Conservation (phyloP, 2,113 vertebrate species). For the Plestiodon gilberti region DNA sequence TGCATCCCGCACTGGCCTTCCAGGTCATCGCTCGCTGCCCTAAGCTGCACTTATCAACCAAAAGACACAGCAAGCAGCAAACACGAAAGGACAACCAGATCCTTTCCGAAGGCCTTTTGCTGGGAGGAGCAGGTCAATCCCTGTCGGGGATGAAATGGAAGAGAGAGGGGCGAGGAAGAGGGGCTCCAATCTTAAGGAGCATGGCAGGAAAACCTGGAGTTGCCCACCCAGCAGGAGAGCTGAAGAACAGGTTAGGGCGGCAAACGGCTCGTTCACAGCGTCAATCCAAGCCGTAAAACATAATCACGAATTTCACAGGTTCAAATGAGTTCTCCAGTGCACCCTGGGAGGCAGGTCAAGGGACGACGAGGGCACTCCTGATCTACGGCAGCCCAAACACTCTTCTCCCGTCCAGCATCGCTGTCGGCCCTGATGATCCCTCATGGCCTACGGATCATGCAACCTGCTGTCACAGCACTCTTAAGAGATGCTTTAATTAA, state of each 20-base stretch:
- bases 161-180: too few relatives aligned
- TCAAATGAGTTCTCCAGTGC: neutral
- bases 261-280: neutral
- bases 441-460: neutral
- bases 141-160: neutral
- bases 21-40: neutral
- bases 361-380: neutral
- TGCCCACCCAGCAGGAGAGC: neutral
- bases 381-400: neutral
- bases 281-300: neutral
- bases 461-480: too few relatives aligned
- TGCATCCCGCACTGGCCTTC: neutral
- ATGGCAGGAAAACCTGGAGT: neutral
- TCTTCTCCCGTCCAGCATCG: neutral
- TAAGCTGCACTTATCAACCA: fast-evolving
- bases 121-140: neutral
- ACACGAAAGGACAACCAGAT: fast-evolving
- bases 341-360: neutral
- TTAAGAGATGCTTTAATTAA: too few relatives aligned
- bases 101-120: fast-evolving
- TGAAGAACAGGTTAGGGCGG: neutral
- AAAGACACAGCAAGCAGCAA: neutral
- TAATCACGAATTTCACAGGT: neutral
- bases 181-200: neutral
- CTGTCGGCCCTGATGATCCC: neutral